These are phyloP conservation scores for Aptenodytes forsteri DNA, from an alignment of 2,113 vertebrate genomes.

Conservation along the genomic window DNA sequence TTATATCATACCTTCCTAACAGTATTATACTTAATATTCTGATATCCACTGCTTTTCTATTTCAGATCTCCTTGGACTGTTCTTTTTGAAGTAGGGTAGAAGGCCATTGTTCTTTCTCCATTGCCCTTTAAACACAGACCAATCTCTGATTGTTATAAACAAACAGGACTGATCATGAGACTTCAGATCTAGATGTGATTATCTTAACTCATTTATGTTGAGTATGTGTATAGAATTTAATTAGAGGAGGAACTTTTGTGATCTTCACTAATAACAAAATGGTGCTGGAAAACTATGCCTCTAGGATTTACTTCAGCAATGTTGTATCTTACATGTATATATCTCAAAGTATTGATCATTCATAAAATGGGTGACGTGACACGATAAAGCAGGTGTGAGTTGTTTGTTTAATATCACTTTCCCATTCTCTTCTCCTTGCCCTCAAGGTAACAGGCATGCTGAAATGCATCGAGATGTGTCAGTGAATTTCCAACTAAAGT, in stretches of 20 bases:
- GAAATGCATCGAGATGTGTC: neutral
- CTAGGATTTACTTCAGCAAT: neutral
- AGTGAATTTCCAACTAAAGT: neutral
- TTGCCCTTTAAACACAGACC: neutral
- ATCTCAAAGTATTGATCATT: neutral
- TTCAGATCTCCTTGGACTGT: constrained; percentile 34
- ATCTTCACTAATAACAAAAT: neutral
- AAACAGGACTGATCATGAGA: neutral
- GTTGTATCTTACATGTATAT: neutral
- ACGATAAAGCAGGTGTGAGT: neutral
- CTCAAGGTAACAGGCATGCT: neutral
- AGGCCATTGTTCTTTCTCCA: neutral
- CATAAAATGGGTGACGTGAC: neutral
- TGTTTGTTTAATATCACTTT: neutral
- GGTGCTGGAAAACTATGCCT: neutral
- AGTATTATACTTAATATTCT: constrained; percentile 42
- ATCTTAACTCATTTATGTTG: neutral
- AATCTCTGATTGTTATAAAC: neutral
- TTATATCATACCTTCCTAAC: constrained; percentile 43
- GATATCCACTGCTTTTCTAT: neutral
- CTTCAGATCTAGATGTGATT: neutral
- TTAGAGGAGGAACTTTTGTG: neutral
- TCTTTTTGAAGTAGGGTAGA: neutral
- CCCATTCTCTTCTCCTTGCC: neutral
- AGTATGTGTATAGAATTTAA: neutral